Evolutionary conservation across 2,888 invertebrate genomes (phyloP).

Genomic region (Drosophila peninsularis): DNA sequence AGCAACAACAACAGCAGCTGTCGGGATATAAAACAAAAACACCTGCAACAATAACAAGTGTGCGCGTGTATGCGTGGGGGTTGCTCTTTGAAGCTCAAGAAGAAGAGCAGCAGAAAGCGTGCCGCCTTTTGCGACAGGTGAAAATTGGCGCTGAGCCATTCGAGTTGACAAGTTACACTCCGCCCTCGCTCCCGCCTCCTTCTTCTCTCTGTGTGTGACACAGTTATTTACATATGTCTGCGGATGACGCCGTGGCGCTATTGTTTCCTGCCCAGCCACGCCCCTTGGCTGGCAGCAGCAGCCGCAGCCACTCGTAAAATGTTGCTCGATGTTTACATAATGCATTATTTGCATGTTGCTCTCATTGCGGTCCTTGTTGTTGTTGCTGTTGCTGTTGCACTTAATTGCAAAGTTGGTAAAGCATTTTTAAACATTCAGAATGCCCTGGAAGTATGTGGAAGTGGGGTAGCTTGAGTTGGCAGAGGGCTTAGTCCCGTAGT

Average conservation of each 20-base stretch:
- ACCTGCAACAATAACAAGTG: conserved; percentile 40
- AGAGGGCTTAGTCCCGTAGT: no score
- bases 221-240: conserved; percentile 74
- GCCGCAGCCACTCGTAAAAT: conserved; percentile 43
- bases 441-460: not conserved
- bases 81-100: conserved; percentile 3
- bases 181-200: not conserved
- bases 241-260: conserved; percentile 59
- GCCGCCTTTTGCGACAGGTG: conserved; percentile 57
- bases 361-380: conserved; percentile 23
- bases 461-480: no score
- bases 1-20: conserved; percentile 9
- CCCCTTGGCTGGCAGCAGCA: not conserved
- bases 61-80: conserved; percentile 11
- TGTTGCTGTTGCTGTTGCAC: conserved; percentile 39
- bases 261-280: conserved; percentile 43
- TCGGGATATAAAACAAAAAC: conserved; percentile 20
- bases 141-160: conserved; percentile 70
- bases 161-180: conserved; percentile 48
- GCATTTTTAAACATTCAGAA: conserved; percentile 43
- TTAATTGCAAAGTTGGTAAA: conserved; percentile 64
- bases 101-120: conserved; percentile 22
- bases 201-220: conserved; percentile 13
- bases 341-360: conserved; percentile 57
- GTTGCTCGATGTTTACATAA: conserved; percentile 67